These are phyloP conservation scores for Hymenochirus boettgeri DNA, from an alignment of 2,113 vertebrate genomes.

Conservation along the genomic window DNA sequence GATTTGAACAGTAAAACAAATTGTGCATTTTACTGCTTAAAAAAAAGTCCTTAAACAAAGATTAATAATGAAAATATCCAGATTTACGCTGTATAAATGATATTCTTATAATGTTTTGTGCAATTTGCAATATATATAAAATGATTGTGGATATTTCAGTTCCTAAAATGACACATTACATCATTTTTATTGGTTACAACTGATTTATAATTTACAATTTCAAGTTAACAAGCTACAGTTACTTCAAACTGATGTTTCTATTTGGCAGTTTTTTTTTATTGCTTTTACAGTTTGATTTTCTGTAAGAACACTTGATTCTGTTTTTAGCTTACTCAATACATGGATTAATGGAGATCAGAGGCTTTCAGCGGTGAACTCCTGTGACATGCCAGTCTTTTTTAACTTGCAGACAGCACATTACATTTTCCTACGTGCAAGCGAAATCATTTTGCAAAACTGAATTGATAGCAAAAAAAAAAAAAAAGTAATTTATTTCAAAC, in stretches of 20 bases:
- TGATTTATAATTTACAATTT: not conserved
- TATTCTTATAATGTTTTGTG: too few relatives aligned
- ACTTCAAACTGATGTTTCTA: constrained; percentile 14
- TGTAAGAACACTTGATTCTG: constrained; percentile 26
- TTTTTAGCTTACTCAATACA: constrained; percentile 20
- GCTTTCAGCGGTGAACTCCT: constrained; percentile 30
- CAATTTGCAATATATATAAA: too few relatives aligned
- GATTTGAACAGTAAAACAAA: too few relatives aligned
- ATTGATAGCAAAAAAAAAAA: constrained; percentile 23
- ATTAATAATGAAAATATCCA: too few relatives aligned
- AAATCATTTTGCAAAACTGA: constrained; percentile 37
- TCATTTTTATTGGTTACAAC: too few relatives aligned
- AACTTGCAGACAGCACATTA: constrained; percentile 28
- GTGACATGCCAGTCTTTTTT: constrained; percentile 32
- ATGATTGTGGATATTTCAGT: too few relatives aligned
- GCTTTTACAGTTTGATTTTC: constrained; percentile 24
- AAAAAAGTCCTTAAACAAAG: too few relatives aligned
- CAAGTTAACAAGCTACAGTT: constrained; percentile 11
- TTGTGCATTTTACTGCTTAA: too few relatives aligned
- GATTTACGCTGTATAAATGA: too few relatives aligned
- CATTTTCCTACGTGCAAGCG: constrained; percentile 23
- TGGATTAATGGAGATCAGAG: constrained; percentile 36
- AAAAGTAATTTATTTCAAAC: constrained; percentile 33
- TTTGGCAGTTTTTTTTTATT: constrained; percentile 25
- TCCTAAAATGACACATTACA: too few relatives aligned